These are phyloP conservation scores for Phrynosoma blainvillii DNA, from an alignment of 2,113 vertebrate genomes.

Conservation along the genomic window DNA sequence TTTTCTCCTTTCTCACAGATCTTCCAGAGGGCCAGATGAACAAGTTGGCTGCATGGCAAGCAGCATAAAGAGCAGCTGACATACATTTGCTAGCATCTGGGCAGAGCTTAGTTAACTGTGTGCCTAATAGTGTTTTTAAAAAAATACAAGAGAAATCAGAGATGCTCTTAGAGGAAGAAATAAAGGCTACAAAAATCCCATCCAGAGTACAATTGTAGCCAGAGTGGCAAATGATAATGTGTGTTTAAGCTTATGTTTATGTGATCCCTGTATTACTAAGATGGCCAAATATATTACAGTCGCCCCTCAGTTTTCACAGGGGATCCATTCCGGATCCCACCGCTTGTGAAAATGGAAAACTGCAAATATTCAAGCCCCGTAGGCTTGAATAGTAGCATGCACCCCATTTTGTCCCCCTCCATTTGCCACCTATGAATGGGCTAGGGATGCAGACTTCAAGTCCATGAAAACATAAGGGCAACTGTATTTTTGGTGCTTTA, in stretches of 20 bases:
- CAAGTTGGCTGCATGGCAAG: conserved; percentile 67
- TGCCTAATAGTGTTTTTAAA: conserved; percentile 57
- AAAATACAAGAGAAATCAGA: conserved; percentile 38
- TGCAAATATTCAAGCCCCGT: too few species aligned
- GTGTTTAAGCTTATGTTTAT: background rate
- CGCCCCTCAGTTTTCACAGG: too few species aligned
- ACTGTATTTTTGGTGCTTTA: too few species aligned
- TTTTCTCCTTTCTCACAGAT: conserved; percentile 70
- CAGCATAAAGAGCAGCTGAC: conserved; percentile 74
- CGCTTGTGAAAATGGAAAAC: too few species aligned
- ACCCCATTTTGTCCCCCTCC: too few species aligned
- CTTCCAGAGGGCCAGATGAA: conserved; percentile 76
- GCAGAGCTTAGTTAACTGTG: conserved; percentile 68
- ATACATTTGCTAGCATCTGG: conserved; percentile 73
- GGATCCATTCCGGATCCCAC: too few species aligned
- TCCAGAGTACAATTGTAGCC: conserved; percentile 7
- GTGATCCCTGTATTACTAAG: background rate
- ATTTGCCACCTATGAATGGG: too few species aligned
- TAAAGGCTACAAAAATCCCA: conserved; percentile 11
- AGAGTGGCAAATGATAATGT: background rate
- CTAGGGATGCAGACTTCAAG: too few species aligned
- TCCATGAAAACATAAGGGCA: too few species aligned
- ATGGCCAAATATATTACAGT: background rate
- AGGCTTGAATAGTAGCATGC: too few species aligned
- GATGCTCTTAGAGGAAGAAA: conserved; percentile 54